Conservation (phyloP, 2,888 invertebrate genomes). For the Hypselothyrea guttata region DNA sequence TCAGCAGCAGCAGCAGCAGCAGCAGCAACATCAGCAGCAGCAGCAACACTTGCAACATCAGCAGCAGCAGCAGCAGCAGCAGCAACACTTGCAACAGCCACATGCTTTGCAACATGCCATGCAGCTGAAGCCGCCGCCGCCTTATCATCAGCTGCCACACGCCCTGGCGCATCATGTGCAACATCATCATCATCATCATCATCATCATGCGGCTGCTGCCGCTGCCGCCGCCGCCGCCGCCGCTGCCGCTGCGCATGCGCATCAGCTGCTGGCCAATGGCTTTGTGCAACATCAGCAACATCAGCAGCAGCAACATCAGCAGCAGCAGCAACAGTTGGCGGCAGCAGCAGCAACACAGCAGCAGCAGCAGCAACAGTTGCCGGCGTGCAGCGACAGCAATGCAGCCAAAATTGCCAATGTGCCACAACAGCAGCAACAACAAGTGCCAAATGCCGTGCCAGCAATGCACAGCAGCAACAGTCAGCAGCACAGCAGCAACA, state of each 20-base stretch:
- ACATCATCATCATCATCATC: conserved; percentile 54
- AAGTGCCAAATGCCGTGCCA: conserved; percentile 74
- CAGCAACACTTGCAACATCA: conserved; percentile 30
- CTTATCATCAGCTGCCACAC: conserved; percentile 56
- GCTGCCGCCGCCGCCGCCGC: conserved; percentile 42
- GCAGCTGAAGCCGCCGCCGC: conserved; percentile 40
- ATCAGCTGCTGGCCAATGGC: conserved; percentile 41
- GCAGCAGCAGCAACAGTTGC: conserved; percentile 33
- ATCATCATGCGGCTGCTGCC: conserved; percentile 54
- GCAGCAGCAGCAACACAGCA: conserved; percentile 8
- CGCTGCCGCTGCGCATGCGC: conserved; percentile 50
- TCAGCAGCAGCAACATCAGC: conserved; percentile 26
- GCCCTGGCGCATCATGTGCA: conserved; percentile 57
- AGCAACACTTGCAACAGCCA: conserved; percentile 30
- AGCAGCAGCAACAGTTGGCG: conserved; percentile 17
- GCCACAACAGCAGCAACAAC: conserved; percentile 28
- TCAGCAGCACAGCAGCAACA: conserved; percentile 48
- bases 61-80: conserved; percentile 22
- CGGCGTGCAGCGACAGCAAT: conserved; percentile 37
- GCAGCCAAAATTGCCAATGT: conserved; percentile 23
- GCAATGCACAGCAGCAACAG: conserved; percentile 59
- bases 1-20: conserved; percentile 72
- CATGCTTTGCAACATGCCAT: no score
- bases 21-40: conserved; percentile 51
- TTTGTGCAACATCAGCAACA: conserved; percentile 40